Conservation (phyloP, 2,113 vertebrate genomes). For the Penelope pileata region DNA sequence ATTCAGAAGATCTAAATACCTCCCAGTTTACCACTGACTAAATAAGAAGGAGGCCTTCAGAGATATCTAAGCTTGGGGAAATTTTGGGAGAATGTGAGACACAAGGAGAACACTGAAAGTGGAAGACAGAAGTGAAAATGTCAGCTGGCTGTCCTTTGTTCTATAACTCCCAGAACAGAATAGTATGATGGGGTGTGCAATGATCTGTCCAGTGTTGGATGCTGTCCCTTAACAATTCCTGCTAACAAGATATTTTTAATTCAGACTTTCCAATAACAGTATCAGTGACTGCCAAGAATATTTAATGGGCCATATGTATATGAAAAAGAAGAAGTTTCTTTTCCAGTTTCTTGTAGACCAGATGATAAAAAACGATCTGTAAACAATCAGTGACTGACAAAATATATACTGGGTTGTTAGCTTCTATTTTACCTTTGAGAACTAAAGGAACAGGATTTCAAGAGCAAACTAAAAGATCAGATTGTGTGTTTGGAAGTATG, state of each 20-base stretch:
- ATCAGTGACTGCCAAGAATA: neutral
- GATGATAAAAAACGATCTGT: neutral
- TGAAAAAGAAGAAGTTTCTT: neutral
- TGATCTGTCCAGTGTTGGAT: neutral
- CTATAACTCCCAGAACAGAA: neutral
- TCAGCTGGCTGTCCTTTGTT: neutral
- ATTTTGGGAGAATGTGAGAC: neutral
- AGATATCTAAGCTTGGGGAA: neutral
- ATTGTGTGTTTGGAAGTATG: neutral
- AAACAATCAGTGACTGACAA: neutral
- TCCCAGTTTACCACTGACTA: neutral
- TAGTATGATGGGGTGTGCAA: neutral
- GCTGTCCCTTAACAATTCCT: neutral
- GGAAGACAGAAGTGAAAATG: neutral
- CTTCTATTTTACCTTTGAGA: neutral
- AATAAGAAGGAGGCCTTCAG: neutral
- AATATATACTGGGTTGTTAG: neutral
- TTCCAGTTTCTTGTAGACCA: neutral
- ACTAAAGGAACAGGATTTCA: neutral
- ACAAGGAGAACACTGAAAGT: neutral
- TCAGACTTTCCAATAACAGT: neutral
- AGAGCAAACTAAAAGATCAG: neutral
- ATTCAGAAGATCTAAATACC: neutral
- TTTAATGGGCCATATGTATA: accelerated
- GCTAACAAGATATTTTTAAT: neutral